Conservation (phyloP, 2,113 vertebrate species). For the Atrichornis clamosus region DNA sequence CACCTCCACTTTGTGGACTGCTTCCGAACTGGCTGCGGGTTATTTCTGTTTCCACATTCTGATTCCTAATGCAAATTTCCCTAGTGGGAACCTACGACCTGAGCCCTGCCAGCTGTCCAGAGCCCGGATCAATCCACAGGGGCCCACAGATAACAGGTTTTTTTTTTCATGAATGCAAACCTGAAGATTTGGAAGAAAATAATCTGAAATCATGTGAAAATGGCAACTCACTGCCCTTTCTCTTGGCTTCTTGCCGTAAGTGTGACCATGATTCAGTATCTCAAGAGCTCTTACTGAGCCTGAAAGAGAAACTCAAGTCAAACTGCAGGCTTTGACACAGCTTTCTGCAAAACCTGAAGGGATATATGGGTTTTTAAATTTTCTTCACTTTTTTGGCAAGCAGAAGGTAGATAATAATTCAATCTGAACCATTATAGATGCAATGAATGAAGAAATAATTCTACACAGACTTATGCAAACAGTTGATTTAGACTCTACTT, state of each 20-base stretch:
- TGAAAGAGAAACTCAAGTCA: not conserved
- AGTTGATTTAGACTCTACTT: not conserved
- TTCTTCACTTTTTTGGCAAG: not conserved
- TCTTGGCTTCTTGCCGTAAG: not conserved
- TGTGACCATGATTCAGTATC: not conserved
- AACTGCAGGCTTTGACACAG: not conserved
- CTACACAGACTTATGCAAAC: not conserved
- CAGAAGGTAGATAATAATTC: not conserved
- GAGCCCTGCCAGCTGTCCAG: not conserved
- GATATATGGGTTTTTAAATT: fast-evolving
- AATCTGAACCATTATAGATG: not conserved
- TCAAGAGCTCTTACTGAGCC: not conserved
- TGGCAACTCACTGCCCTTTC: not conserved
- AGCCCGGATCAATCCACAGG: not conserved
- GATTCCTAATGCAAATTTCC: not conserved
- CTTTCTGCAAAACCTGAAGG: not conserved
- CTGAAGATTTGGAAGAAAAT: not conserved
- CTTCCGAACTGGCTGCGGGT: not conserved
- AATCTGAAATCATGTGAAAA: not conserved
- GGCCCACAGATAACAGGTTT: not conserved
- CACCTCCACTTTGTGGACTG: not conserved
- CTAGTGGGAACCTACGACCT: not conserved
- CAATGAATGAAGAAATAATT: not conserved
- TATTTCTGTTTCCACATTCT: not conserved
- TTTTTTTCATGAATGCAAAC: not conserved